These are phyloP conservation scores for Pardosa pseudoannulata DNA, from an alignment of 2,888 invertebrate genomes.

Conservation along the genomic window DNA sequence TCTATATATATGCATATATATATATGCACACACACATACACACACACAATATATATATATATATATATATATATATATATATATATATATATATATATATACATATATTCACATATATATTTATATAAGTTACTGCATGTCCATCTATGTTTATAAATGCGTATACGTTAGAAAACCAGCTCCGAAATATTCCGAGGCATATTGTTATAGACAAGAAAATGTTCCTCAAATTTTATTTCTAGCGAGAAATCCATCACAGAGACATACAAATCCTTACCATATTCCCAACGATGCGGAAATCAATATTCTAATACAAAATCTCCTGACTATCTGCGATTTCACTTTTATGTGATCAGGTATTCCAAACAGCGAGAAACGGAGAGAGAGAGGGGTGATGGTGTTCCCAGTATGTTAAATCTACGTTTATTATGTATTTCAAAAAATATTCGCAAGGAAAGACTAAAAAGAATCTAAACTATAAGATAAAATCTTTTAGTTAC, in stretches of 20 bases:
- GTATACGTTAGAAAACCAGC: too few species aligned
- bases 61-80: too few species aligned
- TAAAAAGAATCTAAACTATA: not conserved
- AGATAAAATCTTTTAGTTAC: too few species aligned
- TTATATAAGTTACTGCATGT: too few species aligned
- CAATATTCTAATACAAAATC: slow-evolving; percentile 6
- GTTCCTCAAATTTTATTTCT: not conserved
- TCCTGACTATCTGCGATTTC: not conserved
- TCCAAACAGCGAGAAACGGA: not conserved
- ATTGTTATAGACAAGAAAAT: not conserved
- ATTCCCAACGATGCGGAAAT: not conserved
- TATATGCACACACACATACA: too few species aligned
- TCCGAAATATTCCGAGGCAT: not conserved
- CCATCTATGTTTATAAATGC: too few species aligned
- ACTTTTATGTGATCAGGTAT: not conserved
- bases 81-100: too few species aligned
- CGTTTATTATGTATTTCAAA: not conserved
- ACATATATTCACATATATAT: too few species aligned
- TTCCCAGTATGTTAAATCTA: not conserved
- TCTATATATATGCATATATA: too few species aligned
- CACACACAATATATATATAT: too few species aligned
- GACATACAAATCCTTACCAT: not conserved
- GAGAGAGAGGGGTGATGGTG: not conserved
- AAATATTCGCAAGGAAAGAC: not conserved
- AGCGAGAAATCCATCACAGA: not conserved